These are phyloP conservation scores for Premnoplex brunnescens DNA, from an alignment of 2,797 vertebrate species.

Conservation along the genomic window DNA sequence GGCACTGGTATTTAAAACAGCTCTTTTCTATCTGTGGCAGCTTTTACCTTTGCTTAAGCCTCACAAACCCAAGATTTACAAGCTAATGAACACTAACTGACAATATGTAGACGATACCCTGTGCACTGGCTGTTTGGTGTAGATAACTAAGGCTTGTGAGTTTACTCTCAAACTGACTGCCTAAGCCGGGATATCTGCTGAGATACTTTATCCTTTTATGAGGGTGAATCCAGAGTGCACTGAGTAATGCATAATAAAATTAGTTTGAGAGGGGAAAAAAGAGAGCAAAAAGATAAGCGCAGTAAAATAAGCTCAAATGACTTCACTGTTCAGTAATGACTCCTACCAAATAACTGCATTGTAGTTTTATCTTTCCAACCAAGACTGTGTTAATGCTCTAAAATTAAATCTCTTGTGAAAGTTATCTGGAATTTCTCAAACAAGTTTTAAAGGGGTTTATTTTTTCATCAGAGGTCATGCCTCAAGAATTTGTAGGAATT, in stretches of 20 bases:
- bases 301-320: conserved; percentile 81
- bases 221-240: conserved; percentile 80
- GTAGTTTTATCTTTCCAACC: conserved; percentile 82
- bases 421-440: conserved; percentile 89
- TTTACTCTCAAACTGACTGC: conserved; percentile 63
- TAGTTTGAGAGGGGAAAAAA: conserved; percentile 58
- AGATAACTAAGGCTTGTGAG: conserved; percentile 60
- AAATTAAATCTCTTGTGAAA: conserved; percentile 85
- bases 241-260: conserved; percentile 82
- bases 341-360: conserved; percentile 79
- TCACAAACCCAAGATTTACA: conserved; percentile 57
- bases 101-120: conserved; percentile 33
- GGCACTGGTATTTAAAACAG: conserved; percentile 43
- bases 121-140: background rate
- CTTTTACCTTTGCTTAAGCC: conserved; percentile 57
- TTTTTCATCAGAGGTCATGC: conserved; percentile 86
- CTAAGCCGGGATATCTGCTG: conserved; percentile 73
- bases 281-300: conserved; percentile 73
- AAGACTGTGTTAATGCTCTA: conserved; percentile 83
- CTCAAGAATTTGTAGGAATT: conserved; percentile 88
- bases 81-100: conserved; percentile 42
- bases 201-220: conserved; percentile 79
- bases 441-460: conserved; percentile 84
- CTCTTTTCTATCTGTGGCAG: conserved; percentile 49
- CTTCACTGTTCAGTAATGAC: conserved; percentile 81